Evolutionary conservation across 30 jellyfish, hydroid and myxozoan genomes (phyloP).

Genomic region (Nemopilema nomurai): DNA sequence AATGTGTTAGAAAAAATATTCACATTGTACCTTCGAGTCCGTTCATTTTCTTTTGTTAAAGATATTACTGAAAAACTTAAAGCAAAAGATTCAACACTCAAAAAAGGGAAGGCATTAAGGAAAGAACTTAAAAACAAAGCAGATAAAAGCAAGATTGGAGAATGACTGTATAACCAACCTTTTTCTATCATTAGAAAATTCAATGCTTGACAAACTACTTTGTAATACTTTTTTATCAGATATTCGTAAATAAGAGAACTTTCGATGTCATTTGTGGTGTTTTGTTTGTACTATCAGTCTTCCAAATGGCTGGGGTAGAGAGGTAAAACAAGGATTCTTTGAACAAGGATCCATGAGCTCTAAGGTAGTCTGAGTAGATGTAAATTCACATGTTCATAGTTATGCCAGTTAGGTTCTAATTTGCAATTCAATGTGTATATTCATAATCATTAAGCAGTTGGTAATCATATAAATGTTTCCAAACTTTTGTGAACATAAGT

Average conservation of each 20-base stretch:
- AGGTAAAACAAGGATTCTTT: neutral
- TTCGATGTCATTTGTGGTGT: neutral
- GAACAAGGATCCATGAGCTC: slow-evolving; percentile 2
- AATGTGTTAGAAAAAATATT: slow-evolving; percentile 17
- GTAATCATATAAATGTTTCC: neutral
- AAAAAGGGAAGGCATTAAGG: neutral
- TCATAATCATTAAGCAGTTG: neutral
- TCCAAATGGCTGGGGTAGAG: neutral
- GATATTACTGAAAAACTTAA: slow-evolving; percentile 8
- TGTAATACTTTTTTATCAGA: neutral
- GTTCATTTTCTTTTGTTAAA: slow-evolving; percentile 18
- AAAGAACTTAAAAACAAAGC: neutral
- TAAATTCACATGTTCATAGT: neutral
- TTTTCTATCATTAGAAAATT: neutral
- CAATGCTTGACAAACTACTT: neutral
- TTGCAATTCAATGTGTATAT: neutral
- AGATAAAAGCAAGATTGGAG: neutral
- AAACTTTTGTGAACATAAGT: too few species aligned
- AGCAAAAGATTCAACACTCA: neutral
- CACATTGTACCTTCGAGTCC: slow-evolving; percentile 8
- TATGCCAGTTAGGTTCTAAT: neutral
- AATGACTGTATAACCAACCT: neutral
- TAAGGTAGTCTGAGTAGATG: neutral
- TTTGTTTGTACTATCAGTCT: neutral
- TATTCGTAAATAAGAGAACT: neutral